A percentile compares a stretch with the other conserved stretches of the same genome.
Evolutionary conservation across 2,797 vertebrate genomes (phyloP).

Genomic region (Myotis pilosus): DNA sequence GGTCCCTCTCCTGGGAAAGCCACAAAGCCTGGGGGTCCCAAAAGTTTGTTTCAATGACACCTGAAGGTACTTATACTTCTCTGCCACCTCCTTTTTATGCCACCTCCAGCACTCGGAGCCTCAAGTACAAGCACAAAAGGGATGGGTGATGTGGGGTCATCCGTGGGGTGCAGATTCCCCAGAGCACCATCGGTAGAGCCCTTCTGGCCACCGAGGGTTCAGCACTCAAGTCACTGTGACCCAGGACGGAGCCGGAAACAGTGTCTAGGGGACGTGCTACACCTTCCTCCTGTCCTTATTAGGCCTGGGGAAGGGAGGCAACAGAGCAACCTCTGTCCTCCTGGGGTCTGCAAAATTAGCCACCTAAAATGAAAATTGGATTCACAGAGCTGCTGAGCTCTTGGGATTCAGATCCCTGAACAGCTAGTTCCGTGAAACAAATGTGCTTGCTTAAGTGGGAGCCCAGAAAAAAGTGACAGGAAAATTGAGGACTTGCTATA

Average conservation of each 20-base stretch:
- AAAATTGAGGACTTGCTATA: slow-evolving; percentile 66
- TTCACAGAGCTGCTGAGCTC: background rate
- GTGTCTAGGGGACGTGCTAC: background rate
- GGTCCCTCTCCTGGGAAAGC: background rate
- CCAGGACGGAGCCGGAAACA: background rate
- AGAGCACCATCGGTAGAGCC: background rate
- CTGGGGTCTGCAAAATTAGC: background rate
- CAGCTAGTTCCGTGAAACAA: background rate
- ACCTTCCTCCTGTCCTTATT: background rate
- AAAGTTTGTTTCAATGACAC: background rate
- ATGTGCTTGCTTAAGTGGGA: slow-evolving; percentile 42
- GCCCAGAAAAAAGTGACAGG: slow-evolving; percentile 37
- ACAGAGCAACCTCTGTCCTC: background rate
- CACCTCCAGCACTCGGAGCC: background rate
- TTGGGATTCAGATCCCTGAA: background rate
- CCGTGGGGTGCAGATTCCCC: background rate
- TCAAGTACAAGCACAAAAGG: background rate
- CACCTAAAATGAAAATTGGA: background rate
- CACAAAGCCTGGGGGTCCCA: background rate
- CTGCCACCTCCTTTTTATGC: too few species aligned
- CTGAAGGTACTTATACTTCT: rapidly evolving
- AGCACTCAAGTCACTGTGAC: background rate
- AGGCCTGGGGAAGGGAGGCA: too few species aligned
- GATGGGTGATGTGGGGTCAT: rapidly evolving
- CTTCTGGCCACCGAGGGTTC: background rate